Evolutionary conservation across 2,113 vertebrate genomes (phyloP).

Genomic region (Microtus oregoni): DNA sequence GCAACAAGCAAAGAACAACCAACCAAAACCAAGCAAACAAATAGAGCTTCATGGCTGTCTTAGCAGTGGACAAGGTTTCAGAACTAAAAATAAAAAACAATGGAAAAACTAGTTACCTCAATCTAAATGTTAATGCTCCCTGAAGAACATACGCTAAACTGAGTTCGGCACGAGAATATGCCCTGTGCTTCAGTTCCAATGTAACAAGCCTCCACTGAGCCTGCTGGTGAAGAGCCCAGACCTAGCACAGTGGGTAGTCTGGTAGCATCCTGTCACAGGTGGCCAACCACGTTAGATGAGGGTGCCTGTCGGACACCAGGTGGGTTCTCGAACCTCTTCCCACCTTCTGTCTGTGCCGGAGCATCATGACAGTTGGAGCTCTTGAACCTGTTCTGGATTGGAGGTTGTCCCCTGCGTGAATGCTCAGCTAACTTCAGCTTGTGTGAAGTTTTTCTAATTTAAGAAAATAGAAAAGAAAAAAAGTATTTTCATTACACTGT

Average conservation of each 20-base stretch:
- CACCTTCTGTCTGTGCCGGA: background rate
- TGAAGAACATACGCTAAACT: background rate
- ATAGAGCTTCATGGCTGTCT: background rate
- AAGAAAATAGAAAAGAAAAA: background rate
- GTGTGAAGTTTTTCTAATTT: background rate
- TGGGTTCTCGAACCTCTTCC: too few species aligned
- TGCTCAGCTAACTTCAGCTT: background rate
- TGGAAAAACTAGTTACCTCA: background rate
- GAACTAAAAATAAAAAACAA: background rate
- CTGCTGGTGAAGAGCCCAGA: background rate
- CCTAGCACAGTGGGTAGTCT: background rate
- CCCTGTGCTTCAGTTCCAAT: background rate
- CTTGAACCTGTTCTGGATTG: background rate
- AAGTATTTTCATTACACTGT: background rate
- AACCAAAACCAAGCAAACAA: background rate
- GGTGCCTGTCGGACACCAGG: too few species aligned
- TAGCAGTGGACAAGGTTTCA: background rate
- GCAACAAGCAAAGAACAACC: background rate
- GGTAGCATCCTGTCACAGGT: background rate
- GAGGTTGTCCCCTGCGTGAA: background rate
- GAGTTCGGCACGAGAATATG: rapidly evolving
- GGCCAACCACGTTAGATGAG: background rate
- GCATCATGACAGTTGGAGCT: background rate
- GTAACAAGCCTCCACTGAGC: background rate
- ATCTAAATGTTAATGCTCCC: background rate